phyloP scores from a whole-genome alignment of 2,888 invertebrate genomes.

The Auanema freiburgensis region DNA sequence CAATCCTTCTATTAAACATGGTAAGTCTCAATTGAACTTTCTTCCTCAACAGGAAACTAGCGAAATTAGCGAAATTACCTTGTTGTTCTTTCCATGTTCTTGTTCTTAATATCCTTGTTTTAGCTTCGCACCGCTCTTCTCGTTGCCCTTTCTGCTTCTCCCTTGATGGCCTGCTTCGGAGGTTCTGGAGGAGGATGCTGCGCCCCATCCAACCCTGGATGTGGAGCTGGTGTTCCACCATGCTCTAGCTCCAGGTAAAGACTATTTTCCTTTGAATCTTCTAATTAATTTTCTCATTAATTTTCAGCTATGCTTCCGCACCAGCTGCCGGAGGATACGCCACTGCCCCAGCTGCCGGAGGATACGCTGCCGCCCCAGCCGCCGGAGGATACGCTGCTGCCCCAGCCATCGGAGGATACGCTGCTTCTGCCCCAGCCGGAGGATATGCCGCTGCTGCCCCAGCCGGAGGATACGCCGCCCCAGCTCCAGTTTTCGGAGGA shows the following conservation, averaged over 20 bases:
- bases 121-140: slow-evolving; percentile 22
- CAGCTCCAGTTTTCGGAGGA: slow-evolving; percentile 4
- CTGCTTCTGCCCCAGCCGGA: slow-evolving; percentile 11
- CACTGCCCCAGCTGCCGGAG: slow-evolving; percentile 11
- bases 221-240: slow-evolving; percentile 12
- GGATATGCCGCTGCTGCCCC: not conserved
- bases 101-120: slow-evolving; percentile 2
- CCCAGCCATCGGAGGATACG: slow-evolving; percentile 8
- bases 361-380: slow-evolving; percentile 19
- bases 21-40: slow-evolving; percentile 9
- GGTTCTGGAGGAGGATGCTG: slow-evolving; percentile 22
- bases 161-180: slow-evolving; percentile 26
- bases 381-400: slow-evolving; percentile 9
- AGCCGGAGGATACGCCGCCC: not conserved
- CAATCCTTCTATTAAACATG: not conserved
- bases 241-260: slow-evolving; percentile 13
- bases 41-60: not conserved
- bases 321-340: not conserved
- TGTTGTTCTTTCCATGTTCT: not conserved
- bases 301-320: slow-evolving; percentile 16
- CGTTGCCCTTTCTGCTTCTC: slow-evolving; percentile 26
- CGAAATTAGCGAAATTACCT: slow-evolving; percentile 1
- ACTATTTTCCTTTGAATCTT: not conserved
- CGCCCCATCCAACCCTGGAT: slow-evolving; percentile 15
- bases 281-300: not conserved